Base-by-base conservation (phyloP, 2,797 vertebrate species). In the Orientallactaga sibirica region DNA sequence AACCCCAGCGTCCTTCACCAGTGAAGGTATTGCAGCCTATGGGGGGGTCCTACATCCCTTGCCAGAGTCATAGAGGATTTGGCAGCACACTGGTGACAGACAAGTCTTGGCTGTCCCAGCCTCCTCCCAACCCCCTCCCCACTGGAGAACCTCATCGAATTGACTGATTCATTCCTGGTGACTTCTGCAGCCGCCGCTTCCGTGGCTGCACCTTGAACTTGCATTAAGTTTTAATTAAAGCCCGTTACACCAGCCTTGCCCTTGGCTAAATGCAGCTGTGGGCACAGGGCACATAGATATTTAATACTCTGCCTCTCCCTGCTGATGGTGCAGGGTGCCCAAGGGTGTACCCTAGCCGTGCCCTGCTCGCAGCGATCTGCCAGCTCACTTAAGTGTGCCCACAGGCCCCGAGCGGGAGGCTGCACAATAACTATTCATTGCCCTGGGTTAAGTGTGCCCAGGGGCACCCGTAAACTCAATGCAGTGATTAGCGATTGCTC, bases 361-460 rank as follows among this genome's bases (percentile, higher is more conserved):
- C 94, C 7, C 1, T 70, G 94, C 90, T 94, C 78, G 10, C 88
- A 94, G 97, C 86, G 86, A 96, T 97, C 97, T 16, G 90, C 68
- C 58, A 33, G 96, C 96, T 96, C 86, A 96, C 97, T 96, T 98
- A 97, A 98, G 97, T 94, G 97, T 95, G 97, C 98, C 98, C 97
- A 94, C 96, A 96, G 98, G 98, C 97, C 97, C 96, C 29, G 77
- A 95, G 48, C 95, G 94, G 97, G 98, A 97, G 84, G 96, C 97
- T 90, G 77, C 76, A 94, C 97, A 97, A 96, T 98, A 98, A 98
- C 98, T 97, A 62, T 98, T 97, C 98, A 97, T 98, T 98, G 96
- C 97, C 97, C 97, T 97, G 73, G 98, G 97, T 98, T 98, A 98
- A 98, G 96, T 97, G 97, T 97, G 82, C 98, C 98, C 97, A 74